Base-by-base conservation (phyloP, 2,797 vertebrate genomes). In the Cyclopterus lumpus region DNA sequence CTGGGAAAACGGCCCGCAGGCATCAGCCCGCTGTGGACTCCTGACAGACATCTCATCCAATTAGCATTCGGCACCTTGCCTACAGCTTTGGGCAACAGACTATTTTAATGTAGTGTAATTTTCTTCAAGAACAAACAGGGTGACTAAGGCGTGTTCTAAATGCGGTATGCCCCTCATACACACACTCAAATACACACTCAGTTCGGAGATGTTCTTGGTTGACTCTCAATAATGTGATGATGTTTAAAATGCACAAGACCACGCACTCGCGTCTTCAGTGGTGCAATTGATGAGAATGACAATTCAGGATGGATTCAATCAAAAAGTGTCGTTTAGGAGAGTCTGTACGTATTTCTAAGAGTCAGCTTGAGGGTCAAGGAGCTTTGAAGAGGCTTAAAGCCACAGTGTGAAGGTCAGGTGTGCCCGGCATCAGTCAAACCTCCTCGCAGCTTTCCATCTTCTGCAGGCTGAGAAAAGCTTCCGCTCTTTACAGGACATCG, bases 21-120 rank as follows among this genome's bases (percentile, higher is more conserved):
- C 71, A 66, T 69, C 55, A 48, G 73, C 51, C 80, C 49, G 6
- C 86, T 78, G 78, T 89, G 86, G 73, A 84, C 70, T 86, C 77
- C 77, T 88, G 87, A 89, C 86, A 91, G 83, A 86, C 82, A 91
- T 91, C 86, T 83, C 71, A 74, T 60, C 71, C 75, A 83, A 90
- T 94, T 93, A 90, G 79, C 80, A 91, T 91, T 79, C 63, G 8
- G 58, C 79, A 80, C 80, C 81, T 82, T 67, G 72, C 67, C 66
- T 71, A 44, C 66, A 46, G 86, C 91, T 90, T 71, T 81, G 75
- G 83, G 86, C 88, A 79, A 77, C 67, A 71, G 81, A 87, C 62
- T 67, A 78, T 83, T 89, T 82, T 82, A 75, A 84, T 70, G 53
- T 63, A 34, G 62, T 0, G 6, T 15, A 58, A 67, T 82, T 81